Evolutionary conservation across 2,797 vertebrate genomes (phyloP), one percentile per base, ranked within the genome.

Genomic region (Percopsis omiscomaycus): DNA sequence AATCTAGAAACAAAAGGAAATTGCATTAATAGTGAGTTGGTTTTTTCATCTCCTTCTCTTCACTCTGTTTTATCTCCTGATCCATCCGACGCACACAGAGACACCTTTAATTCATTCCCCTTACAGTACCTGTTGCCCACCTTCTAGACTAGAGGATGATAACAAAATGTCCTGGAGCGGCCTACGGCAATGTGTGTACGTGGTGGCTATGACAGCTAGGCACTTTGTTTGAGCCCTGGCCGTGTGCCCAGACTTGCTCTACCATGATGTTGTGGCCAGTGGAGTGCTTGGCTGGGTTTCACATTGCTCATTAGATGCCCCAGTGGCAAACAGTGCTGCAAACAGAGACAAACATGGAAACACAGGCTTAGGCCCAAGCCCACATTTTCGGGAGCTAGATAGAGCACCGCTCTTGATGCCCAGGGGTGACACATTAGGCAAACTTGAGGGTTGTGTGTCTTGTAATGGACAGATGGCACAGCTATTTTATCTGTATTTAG

Each of bases 291-390:
- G 81, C 72, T 69, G 60, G 68, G 70, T 74, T 80, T 83, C 78
- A 71, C 74, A 63, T 79, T 66, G 76, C 85, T 88, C 77, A 81
- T 89, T 86, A 86, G 80, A 77, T 67, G 74, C 75, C 71, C 69
- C 77, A 60, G 72, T 71, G 69, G 79, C 56, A 74, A 55, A 45
- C 44, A 27, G 59, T 79, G 69, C 82, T 65, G 60, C 61, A 45
- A 65, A 69, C 66, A 50, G 76, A 73, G 78, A 84, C 30, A 52
- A 75, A 75, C 70, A 66, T 15, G 62, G 65, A 68, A 59, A 42
- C 28, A 52, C 2, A 12, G 30, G 63, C 66, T 27, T 2, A 2
- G 51, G 12, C 51, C 67, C 50, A 59, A 62, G 62, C 30, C 49
- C 30, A 44, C 56, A 37, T 14, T 3, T 32, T 45, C 27, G 42